Conservation (phyloP, 2,888 invertebrate genomes). For the Scaptomyza caliginosa region DNA sequence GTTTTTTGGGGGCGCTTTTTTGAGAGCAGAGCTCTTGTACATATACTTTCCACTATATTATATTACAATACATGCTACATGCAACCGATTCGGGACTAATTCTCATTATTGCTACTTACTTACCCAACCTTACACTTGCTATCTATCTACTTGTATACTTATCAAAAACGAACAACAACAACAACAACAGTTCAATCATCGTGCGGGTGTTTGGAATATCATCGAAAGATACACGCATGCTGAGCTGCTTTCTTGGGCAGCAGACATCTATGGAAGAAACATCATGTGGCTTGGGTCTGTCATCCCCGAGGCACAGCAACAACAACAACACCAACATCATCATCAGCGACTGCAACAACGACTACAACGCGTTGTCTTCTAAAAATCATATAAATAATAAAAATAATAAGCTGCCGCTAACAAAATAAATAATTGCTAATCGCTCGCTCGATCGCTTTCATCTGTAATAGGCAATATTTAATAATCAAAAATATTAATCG, state of each 20-base stretch:
- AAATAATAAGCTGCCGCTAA: conserved; percentile 45
- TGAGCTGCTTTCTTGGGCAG: conserved; percentile 56
- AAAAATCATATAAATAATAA: conserved; percentile 11
- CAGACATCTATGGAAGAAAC: conserved; percentile 60
- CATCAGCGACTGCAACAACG: conserved; percentile 27
- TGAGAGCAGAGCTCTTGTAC: conserved; percentile 19
- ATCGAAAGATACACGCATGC: conserved; percentile 49
- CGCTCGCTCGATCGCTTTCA: conserved; percentile 30
- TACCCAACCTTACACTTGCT: conserved; percentile 29
- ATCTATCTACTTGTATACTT: conserved; percentile 30
- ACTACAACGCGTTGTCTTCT: conserved; percentile 42
- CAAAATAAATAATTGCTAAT: conserved; percentile 46
- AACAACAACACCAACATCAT: conserved; percentile 17
- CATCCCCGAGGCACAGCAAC: conserved; percentile 33
- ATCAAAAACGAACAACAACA: conserved; percentile 17
- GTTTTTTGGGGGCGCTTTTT: conserved; percentile 20
- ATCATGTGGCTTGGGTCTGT: conserved; percentile 58
- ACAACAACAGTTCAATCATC: conserved; percentile 40
- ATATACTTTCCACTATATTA: conserved; percentile 25
- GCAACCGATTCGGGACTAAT: conserved; percentile 44
- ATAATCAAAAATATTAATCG: conserved; percentile 22
- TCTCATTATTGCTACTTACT: conserved; percentile 49
- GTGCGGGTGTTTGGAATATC: conserved; percentile 27
- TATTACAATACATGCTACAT: conserved; percentile 37
- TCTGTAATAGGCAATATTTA: conserved; percentile 32